Conservation (phyloP, 2,797 vertebrate species). For the Chloroceryle amazona region DNA sequence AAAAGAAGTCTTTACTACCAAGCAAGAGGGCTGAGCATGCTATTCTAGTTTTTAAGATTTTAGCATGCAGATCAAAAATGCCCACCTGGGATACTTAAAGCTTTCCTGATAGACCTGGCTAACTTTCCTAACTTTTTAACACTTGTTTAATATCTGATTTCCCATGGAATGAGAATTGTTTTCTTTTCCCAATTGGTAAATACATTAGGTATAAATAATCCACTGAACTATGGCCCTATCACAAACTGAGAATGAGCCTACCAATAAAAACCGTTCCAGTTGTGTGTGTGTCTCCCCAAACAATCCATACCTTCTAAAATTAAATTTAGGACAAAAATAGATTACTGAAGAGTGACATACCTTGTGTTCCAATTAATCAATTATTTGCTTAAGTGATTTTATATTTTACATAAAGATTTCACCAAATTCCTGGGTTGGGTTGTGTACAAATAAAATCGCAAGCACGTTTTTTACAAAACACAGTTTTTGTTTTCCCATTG, state of each 20-base stretch:
- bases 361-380: background rate
- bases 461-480: background rate
- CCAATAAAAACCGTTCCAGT: background rate
- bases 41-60: background rate
- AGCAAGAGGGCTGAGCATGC: background rate
- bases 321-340: background rate
- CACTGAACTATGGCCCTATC: background rate
- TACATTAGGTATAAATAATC: background rate
- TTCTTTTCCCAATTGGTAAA: background rate
- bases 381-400: constrained; percentile 8
- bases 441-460: background rate
- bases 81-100: background rate
- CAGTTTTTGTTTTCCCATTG: background rate
- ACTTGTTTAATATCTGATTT: background rate
- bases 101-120: background rate
- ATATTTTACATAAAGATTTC: background rate
- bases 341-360: background rate
- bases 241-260: constrained; percentile 2
- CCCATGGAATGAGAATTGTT: background rate
- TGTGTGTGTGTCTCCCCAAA: background rate
- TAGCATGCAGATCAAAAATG: constrained; percentile 25
- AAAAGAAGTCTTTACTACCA: background rate
- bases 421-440: background rate
- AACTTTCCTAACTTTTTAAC: background rate
- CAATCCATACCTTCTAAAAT: background rate